phyloP scores from a whole-genome alignment of 2,888 invertebrate species.

The Linhomoeus sp. region DNA sequence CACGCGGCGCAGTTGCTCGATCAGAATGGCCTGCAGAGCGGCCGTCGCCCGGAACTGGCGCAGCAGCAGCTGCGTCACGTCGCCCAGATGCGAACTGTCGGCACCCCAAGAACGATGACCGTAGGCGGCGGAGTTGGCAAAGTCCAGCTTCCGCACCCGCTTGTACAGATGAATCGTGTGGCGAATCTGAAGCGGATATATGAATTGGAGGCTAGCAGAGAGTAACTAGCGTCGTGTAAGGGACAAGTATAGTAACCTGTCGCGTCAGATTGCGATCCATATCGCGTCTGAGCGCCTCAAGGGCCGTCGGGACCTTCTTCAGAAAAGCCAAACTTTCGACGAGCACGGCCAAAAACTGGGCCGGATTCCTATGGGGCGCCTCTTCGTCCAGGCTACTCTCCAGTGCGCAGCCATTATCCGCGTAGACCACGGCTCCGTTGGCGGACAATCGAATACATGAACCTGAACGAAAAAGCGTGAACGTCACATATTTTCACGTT shows the following conservation, averaged over 20 bases:
- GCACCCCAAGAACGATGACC: no score
- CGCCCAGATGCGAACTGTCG: conserved; percentile 25
- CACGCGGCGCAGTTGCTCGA: conserved; percentile 31
- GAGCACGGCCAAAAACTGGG: neutral
- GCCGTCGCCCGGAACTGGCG: conserved; percentile 63
- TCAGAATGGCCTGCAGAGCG: conserved; percentile 48
- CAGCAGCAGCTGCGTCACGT: conserved; percentile 51
- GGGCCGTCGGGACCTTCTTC: neutral
- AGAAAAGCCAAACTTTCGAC: neutral
- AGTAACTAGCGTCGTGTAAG: neutral
- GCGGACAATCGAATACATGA: no score
- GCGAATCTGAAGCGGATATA: no score
- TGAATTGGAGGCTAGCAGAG: no score
- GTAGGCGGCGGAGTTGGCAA: no score
- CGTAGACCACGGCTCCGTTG: no score
- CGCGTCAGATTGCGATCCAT: neutral
- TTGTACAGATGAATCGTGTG: no score
- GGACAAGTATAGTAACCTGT: neutral
- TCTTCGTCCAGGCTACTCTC: no score
- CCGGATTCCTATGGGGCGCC: neutral
- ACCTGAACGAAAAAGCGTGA: no score
- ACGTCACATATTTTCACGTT: no score
- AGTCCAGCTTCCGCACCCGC: neutral
- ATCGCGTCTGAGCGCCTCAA: neutral
- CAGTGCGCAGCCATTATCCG: no score